Evolutionary conservation across 2,113 vertebrate species (phyloP).

Genomic region (Ochotona curzoniae): DNA sequence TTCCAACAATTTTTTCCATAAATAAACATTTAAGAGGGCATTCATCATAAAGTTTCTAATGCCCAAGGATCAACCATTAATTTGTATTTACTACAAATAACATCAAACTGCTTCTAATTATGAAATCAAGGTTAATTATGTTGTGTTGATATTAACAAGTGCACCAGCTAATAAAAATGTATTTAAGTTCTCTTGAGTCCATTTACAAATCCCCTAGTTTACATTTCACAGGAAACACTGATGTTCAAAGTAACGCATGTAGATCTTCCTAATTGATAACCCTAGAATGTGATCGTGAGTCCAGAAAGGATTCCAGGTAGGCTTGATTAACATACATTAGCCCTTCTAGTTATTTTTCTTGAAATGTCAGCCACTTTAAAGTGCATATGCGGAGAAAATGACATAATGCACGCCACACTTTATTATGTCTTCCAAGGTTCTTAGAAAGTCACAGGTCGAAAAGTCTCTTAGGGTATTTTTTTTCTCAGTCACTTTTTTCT

Average conservation of each 20-base stretch:
- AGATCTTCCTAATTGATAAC: constrained; percentile 29
- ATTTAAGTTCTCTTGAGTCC: background rate
- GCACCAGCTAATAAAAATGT: background rate
- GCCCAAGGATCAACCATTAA: background rate
- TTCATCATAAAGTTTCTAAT: background rate
- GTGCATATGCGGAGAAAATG: background rate
- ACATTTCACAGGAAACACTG: background rate
- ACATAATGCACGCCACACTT: background rate
- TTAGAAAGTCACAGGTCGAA: background rate
- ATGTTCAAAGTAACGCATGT: background rate
- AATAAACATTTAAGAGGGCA: background rate
- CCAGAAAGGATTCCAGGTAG: background rate
- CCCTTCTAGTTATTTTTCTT: background rate
- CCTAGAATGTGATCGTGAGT: constrained; percentile 29
- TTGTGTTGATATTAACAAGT: background rate
- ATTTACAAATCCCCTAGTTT: constrained; percentile 6
- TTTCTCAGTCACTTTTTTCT: background rate
- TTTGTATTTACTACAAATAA: constrained; percentile 6
- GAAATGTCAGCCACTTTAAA: background rate
- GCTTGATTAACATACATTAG: background rate
- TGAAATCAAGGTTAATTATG: constrained; percentile 12
- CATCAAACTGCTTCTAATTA: background rate
- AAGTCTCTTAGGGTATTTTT: background rate
- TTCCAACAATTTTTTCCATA: background rate
- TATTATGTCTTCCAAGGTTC: background rate